Percentiles rank a stretch among this genome's conserved stretches.
Conservation (phyloP, 2,888 invertebrate species). For the Nemoura dubitans region DNA sequence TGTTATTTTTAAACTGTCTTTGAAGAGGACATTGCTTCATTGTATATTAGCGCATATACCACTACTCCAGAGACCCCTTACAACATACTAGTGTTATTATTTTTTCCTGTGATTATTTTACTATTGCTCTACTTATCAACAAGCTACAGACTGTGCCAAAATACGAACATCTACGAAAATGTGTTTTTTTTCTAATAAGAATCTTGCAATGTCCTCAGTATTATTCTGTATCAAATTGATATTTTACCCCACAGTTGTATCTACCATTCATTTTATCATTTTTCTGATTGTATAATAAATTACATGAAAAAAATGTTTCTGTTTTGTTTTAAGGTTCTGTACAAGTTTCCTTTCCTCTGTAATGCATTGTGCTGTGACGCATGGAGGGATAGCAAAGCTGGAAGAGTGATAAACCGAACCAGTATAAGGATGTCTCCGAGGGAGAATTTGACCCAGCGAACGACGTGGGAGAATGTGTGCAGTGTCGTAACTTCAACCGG, state of each 20-base stretch:
- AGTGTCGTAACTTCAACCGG: no score
- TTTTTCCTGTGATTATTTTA: constrained; percentile 8
- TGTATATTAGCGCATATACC: constrained; percentile 31
- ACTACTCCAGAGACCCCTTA: not conserved
- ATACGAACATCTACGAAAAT: constrained; percentile 34
- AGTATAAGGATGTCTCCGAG: no score
- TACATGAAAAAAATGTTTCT: constrained; percentile 47
- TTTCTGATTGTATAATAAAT: constrained; percentile 53
- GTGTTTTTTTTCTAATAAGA: constrained; percentile 38
- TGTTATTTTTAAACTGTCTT: constrained; percentile 37
- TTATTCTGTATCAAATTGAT: constrained; percentile 48
- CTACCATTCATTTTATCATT: constrained; percentile 48
- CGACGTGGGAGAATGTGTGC: no score
- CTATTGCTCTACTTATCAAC: constrained; percentile 30
- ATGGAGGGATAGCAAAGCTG: no score
- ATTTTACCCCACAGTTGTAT: constrained; percentile 47
- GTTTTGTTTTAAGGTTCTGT: no score
- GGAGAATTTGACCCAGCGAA: no score
- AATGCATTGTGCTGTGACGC: no score
- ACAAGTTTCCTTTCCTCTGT: no score
- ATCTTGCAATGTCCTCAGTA: constrained; percentile 51
- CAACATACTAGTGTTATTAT: constrained; percentile 28
- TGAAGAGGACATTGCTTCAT: constrained; percentile 47
- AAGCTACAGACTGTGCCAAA: constrained; percentile 52
- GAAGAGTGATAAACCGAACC: no score